Evolutionary conservation across 30 jellyfish, hydroid and myxozoan genomes (phyloP).

Genomic region (Hydractinia symbiolongicarpus): DNA sequence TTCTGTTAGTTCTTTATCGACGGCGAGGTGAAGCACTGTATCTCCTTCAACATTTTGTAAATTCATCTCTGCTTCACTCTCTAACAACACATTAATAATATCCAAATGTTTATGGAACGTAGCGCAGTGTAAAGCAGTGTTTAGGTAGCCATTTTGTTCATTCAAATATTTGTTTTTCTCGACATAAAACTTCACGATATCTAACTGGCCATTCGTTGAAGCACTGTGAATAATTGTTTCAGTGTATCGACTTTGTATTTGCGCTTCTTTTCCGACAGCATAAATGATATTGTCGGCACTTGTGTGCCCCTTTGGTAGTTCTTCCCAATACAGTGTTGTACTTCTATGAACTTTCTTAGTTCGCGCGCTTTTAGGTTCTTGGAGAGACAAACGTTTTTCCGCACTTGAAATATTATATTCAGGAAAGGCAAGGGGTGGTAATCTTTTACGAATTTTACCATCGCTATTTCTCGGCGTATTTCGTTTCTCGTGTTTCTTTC

Average conservation of each 20-base stretch:
- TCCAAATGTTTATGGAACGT: conserved; percentile 17
- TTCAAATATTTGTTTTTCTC: conserved; percentile 4
- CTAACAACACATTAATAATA: conserved; percentile 14
- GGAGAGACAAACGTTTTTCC: background rate
- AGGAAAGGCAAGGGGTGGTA: conserved; percentile 2
- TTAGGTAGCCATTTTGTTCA: conserved; percentile 3
- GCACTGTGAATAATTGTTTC: conserved; percentile 19
- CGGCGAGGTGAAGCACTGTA: conserved; percentile 45
- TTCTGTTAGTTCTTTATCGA: conserved; percentile 6
- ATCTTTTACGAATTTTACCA: background rate
- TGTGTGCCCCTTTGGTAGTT: background rate
- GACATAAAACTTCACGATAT: conserved; percentile 13
- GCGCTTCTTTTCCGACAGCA: background rate
- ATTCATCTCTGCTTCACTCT: conserved; percentile 24
- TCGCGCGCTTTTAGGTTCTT: conserved; percentile 19
- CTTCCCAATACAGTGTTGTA: conserved; percentile 21
- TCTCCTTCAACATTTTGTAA: conserved; percentile 36
- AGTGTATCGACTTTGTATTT: conserved; percentile 15
- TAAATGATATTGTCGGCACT: conserved; percentile 1
- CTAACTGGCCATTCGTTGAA: conserved; percentile 10
- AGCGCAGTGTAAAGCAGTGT: conserved; percentile 67
- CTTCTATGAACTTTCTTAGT: conserved; percentile 3
- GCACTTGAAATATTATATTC: background rate
- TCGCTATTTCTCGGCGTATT: too few species aligned
- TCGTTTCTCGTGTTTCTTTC: too few species aligned